Percentiles rank a stretch among this genome's conserved stretches.
These are phyloP conservation scores for Vulpes vulpes DNA, from an alignment of 2,113 vertebrate genomes.

Conservation along the genomic window DNA sequence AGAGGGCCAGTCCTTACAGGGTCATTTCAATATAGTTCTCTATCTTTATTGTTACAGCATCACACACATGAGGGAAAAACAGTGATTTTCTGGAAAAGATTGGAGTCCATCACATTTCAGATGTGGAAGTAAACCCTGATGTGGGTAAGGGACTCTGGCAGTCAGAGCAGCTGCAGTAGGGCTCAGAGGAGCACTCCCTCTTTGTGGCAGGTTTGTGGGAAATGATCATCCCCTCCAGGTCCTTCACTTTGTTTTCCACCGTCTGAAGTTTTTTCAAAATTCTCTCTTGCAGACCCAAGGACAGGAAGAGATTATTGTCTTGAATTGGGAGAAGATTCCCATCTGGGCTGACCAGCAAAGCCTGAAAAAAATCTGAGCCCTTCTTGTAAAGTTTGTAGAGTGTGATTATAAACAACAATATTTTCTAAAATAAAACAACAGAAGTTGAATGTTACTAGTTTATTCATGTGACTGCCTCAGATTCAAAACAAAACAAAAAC, in stretches of 20 bases:
- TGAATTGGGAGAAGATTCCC: background rate
- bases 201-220: constrained; percentile 54
- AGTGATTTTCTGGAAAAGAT: constrained; percentile 50
- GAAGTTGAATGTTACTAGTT: constrained; percentile 63
- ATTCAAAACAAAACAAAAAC: background rate
- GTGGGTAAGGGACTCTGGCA: constrained; percentile 76
- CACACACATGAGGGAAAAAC: constrained; percentile 41
- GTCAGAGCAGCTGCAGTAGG: constrained; percentile 77
- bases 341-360: constrained; percentile 72
- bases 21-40: constrained; percentile 65
- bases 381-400: constrained; percentile 82
- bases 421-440: constrained; percentile 79
- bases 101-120: constrained; percentile 74
- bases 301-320: constrained; percentile 67
- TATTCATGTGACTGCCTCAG: background rate
- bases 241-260: constrained; percentile 80
- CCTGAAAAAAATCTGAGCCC: constrained; percentile 79
- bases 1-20: constrained; percentile 13
- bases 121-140: constrained; percentile 79
- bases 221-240: constrained; percentile 80
- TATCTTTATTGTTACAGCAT: constrained; percentile 76
- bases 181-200: constrained; percentile 65
- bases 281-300: constrained; percentile 82
- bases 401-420: constrained; percentile 76
- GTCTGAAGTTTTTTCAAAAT: constrained; percentile 82